Conservation (phyloP, 2,797 vertebrate species). For the Phataginus tricuspis region DNA sequence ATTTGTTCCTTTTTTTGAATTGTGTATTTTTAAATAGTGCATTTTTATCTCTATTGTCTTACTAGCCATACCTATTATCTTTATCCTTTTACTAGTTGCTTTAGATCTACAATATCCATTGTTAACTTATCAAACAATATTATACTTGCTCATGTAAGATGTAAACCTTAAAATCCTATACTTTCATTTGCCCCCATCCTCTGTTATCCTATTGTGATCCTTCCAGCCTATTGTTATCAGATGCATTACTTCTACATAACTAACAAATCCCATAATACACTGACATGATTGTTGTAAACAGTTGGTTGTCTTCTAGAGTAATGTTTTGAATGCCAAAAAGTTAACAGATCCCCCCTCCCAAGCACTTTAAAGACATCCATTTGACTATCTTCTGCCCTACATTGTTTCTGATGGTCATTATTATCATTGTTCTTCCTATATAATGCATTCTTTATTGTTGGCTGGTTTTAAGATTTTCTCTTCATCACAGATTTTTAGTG, state of each 20-base stretch:
- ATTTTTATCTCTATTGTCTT: background rate
- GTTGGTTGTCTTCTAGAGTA: background rate
- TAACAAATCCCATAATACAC: background rate
- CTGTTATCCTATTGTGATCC: background rate
- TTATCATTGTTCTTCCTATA: background rate
- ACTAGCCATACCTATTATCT: background rate
- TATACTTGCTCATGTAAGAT: background rate
- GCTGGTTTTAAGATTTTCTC: conserved; percentile 1
- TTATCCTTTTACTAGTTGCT: background rate
- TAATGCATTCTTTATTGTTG: background rate
- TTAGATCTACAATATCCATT: background rate
- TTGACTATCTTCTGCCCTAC: background rate
- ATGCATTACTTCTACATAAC: background rate
- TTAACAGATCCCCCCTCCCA: background rate
- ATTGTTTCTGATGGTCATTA: background rate
- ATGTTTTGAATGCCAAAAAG: background rate
- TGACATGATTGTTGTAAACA: background rate
- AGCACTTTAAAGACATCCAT: background rate
- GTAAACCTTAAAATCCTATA: background rate
- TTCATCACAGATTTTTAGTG: background rate
- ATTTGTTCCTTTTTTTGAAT: background rate
- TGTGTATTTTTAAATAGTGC: background rate
- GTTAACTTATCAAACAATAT: background rate
- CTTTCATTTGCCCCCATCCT: background rate
- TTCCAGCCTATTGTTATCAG: background rate